A percentile compares a stretch with the other conserved stretches of the same genome.
Conservation (phyloP, 1,140 invertebrate species). For the Globodera rostochiensis region DNA sequence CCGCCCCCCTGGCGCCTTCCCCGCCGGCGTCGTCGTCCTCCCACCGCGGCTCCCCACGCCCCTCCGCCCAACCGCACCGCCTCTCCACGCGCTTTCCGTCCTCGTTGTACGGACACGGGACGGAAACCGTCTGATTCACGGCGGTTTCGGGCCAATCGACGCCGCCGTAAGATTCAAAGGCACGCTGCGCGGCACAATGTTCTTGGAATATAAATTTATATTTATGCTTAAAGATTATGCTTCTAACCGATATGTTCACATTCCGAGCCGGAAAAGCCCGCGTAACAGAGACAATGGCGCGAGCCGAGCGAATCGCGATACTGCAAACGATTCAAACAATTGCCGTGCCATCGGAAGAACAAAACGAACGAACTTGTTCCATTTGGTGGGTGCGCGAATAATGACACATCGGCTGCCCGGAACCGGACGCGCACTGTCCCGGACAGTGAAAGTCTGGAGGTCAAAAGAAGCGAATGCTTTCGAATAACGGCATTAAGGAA, state of each 20-base stretch:
- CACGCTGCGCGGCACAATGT: slow-evolving; percentile 33
- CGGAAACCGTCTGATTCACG: slow-evolving; percentile 42
- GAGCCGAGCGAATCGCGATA: slow-evolving; percentile 46
- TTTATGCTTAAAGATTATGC: background rate
- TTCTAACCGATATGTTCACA: slow-evolving; percentile 45
- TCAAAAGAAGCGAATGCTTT: background rate
- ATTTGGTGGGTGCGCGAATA: slow-evolving; percentile 46
- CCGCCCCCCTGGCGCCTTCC: background rate
- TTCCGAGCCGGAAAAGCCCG: slow-evolving; percentile 47
- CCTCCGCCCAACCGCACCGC: slow-evolving; percentile 42
- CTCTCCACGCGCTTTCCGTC: slow-evolving; percentile 41
- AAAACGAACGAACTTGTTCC: slow-evolving; percentile 22
- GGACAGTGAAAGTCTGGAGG: slow-evolving; percentile 48
- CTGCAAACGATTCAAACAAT: slow-evolving; percentile 1
- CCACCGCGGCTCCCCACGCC: slow-evolving; percentile 36
- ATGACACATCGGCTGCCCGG: slow-evolving; percentile 51
- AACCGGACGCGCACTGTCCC: slow-evolving; percentile 37
- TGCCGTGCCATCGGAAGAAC: background rate
- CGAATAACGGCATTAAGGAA: background rate
- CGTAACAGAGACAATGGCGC: slow-evolving; percentile 49
- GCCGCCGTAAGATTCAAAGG: slow-evolving; percentile 47
- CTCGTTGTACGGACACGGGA: slow-evolving; percentile 53
- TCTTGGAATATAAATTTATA: slow-evolving; percentile 31
- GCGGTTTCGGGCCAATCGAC: slow-evolving; percentile 48
- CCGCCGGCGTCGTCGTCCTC: slow-evolving; percentile 31